These are phyloP conservation scores for Acomys russatus DNA, from an alignment of 2,797 vertebrate species.

Conservation along the genomic window DNA sequence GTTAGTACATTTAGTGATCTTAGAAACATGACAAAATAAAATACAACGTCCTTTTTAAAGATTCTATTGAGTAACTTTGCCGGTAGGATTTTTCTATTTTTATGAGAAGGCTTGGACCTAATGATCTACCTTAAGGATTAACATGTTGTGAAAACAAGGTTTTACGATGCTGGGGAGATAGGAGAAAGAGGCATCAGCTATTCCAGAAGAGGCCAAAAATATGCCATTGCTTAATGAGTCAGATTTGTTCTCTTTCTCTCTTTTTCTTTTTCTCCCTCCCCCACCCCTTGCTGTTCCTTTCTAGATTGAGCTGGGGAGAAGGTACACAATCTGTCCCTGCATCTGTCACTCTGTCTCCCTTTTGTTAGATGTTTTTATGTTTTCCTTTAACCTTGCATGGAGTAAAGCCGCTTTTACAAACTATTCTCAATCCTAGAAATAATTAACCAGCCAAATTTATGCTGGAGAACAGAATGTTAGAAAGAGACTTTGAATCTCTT, in stretches of 20 bases:
- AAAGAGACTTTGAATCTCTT: neutral
- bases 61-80: neutral
- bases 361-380: constrained; percentile 69
- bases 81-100: neutral
- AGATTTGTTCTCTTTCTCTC: constrained; percentile 11
- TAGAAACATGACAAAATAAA: neutral
- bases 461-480: constrained; percentile 27
- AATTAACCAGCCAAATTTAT: neutral
- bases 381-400: constrained; percentile 63
- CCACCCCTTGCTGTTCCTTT: neutral
- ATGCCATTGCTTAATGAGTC: neutral
- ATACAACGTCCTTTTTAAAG: neutral
- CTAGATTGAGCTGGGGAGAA: constrained; percentile 59
- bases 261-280: neutral
- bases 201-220: constrained; percentile 1
- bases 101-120: neutral
- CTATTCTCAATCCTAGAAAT: neutral
- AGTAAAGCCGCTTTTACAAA: constrained; percentile 21
- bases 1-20: neutral
- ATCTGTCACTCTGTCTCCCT: constrained; percentile 54
- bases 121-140: neutral
- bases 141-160: neutral
- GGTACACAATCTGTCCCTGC: constrained; percentile 67
- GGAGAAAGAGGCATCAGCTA: neutral
- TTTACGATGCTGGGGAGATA: neutral